Percentiles rank a stretch among this genome's conserved stretches.
Evolutionary conservation across 1,140 invertebrate species (phyloP).

Genomic region (Lamellibrachia luymesi): DNA sequence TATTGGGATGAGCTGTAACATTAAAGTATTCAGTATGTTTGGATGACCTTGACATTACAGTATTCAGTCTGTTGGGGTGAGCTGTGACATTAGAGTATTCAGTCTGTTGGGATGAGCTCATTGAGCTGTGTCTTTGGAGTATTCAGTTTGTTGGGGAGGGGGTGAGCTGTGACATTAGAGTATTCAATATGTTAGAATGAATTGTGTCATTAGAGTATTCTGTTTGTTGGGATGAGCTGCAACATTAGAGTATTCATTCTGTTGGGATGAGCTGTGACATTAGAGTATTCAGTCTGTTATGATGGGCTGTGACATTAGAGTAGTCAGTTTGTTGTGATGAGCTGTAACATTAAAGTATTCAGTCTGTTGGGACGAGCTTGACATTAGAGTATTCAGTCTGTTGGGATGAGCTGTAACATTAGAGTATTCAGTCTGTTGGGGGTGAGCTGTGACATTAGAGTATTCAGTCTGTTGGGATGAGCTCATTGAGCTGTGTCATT

Average conservation of each 20-base stretch:
- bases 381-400: no score
- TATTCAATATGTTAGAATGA: not conserved
- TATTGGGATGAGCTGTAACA: not conserved
- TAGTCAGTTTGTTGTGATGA: not conserved
- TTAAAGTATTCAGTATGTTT: not conserved
- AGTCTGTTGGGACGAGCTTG: no score
- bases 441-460: no score
- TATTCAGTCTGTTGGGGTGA: not conserved
- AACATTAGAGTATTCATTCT: not conserved
- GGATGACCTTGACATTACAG: not conserved
- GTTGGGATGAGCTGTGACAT: not conserved
- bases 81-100: no score
- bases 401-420: not conserved
- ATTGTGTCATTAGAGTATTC: not conserved
- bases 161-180: not conserved
- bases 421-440: not conserved
- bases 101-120: no score
- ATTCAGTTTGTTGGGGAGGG: not conserved
- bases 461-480: no score
- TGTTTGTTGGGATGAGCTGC: not conserved
- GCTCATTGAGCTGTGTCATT: no score
- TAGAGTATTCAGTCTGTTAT: not conserved
- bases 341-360: no score
- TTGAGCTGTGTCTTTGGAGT: no score
- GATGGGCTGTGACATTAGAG: not conserved